Percentiles rank a stretch among this genome's conserved stretches.
phyloP scores from a whole-genome alignment of 64 coral and sea anemone genomes.

The Montipora efflorescens region DNA sequence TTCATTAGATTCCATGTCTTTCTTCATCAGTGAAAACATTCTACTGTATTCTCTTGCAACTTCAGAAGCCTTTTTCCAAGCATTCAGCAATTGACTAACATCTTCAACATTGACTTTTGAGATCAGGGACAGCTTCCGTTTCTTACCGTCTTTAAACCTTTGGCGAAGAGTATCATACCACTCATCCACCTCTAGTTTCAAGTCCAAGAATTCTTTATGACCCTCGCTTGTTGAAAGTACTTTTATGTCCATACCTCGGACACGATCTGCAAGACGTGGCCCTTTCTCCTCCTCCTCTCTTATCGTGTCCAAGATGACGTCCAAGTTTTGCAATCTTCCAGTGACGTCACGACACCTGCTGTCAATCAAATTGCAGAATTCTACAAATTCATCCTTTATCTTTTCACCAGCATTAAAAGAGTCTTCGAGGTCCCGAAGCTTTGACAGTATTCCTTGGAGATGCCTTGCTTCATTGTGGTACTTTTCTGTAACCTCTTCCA shows the following conservation, averaged over 20 bases:
- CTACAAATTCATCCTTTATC: slow-evolving; percentile 52
- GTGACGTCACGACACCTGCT: slow-evolving; percentile 33
- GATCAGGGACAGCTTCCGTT: slow-evolving; percentile 66
- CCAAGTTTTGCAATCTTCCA: slow-evolving; percentile 26
- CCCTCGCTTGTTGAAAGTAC: slow-evolving; percentile 16
- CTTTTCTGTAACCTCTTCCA: slow-evolving; percentile 52
- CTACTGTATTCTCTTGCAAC: slow-evolving; percentile 65
- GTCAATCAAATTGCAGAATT: slow-evolving; percentile 17
- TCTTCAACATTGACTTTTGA: slow-evolving; percentile 80
- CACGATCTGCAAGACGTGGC: not conserved
- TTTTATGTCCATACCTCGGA: not conserved
- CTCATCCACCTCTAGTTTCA: slow-evolving; percentile 64
- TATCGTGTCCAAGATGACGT: slow-evolving; percentile 1
- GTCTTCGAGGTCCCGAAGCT: slow-evolving; percentile 34
- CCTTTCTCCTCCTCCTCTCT: not conserved
- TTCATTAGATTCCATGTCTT: slow-evolving; percentile 29
- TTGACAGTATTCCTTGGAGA: slow-evolving; percentile 19
- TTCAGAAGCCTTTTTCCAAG: slow-evolving; percentile 79
- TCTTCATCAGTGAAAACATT: slow-evolving; percentile 46
- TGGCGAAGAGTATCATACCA: slow-evolving; percentile 67
- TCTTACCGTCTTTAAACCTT: slow-evolving; percentile 83
- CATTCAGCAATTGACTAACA: slow-evolving; percentile 70
- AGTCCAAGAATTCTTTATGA: slow-evolving; percentile 52
- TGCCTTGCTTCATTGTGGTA: slow-evolving; percentile 65
- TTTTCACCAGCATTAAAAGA: slow-evolving; percentile 62